These are phyloP conservation scores for Tokudaia muenninki DNA, from an alignment of 2,797 vertebrate genomes.

Conservation along the genomic window DNA sequence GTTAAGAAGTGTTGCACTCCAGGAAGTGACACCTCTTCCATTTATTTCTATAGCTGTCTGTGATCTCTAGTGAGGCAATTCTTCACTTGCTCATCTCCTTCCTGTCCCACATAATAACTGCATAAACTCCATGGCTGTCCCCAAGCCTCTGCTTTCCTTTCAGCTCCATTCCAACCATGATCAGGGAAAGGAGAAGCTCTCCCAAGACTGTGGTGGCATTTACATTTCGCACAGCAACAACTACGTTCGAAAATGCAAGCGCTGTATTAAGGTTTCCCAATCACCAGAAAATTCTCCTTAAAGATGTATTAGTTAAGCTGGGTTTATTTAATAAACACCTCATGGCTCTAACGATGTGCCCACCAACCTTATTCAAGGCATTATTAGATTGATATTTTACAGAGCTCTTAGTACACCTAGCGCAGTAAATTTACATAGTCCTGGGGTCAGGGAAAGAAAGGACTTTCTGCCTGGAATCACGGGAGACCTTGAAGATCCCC, in stretches of 20 bases:
- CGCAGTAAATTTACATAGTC: neutral
- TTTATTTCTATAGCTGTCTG: neutral
- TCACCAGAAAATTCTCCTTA: conserved; percentile 20
- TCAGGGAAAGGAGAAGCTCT: neutral
- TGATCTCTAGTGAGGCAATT: neutral
- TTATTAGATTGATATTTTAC: neutral
- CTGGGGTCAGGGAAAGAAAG: neutral
- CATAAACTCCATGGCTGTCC: neutral
- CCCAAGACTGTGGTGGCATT: neutral
- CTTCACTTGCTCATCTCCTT: neutral
- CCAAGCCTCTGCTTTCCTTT: neutral
- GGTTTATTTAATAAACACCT: neutral
- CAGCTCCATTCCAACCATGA: neutral
- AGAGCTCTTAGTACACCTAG: neutral
- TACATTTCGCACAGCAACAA: neutral
- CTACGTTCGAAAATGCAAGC: neutral
- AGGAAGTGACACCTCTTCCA: neutral
- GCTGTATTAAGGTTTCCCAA: conserved; percentile 4
- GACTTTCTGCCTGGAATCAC: neutral
- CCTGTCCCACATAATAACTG: neutral
- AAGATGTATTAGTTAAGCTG: neutral
- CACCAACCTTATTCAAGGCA: neutral
- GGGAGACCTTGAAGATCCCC: neutral
- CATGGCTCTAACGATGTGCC: neutral
- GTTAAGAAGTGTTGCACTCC: neutral